These are phyloP conservation scores for Drosophila stalkeri DNA, from an alignment of 2,888 invertebrate species.

Conservation along the genomic window DNA sequence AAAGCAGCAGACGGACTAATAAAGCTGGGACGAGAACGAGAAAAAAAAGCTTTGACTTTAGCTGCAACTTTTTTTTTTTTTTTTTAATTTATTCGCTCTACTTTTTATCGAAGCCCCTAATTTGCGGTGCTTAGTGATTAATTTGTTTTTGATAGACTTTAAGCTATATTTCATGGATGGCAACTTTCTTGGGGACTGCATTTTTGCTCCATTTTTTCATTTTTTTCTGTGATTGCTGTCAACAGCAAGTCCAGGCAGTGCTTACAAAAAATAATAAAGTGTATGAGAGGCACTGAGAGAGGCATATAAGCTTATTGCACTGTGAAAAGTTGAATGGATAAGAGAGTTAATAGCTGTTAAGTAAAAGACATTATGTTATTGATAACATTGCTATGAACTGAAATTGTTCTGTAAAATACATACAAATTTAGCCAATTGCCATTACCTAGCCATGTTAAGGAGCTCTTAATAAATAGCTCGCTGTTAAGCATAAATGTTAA, in stretches of 20 bases:
- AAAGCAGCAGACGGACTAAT: slow-evolving; percentile 62
- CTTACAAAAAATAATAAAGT: neutral
- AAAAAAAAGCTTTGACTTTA: slow-evolving; percentile 14
- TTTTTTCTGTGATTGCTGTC: slow-evolving; percentile 5
- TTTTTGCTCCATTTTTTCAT: neutral
- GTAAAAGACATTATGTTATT: neutral
- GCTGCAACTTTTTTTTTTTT: slow-evolving; percentile 5
- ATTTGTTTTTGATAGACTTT: slow-evolving; percentile 74
- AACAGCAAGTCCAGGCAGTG: slow-evolving; percentile 4
- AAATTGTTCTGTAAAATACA: too few species aligned
- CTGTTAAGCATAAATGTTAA: neutral
- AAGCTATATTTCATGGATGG: slow-evolving; percentile 69
- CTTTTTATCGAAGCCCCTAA: slow-evolving; percentile 25
- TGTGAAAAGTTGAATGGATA: neutral
- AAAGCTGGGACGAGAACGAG: slow-evolving; percentile 49
- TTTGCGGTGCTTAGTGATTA: slow-evolving; percentile 68
- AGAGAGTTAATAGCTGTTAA: neutral
- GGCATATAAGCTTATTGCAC: neutral
- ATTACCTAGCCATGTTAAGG: neutral
- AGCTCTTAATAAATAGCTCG: neutral
- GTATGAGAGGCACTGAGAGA: slow-evolving; percentile 16
- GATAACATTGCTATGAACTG: neutral
- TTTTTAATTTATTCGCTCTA: slow-evolving; percentile 13
- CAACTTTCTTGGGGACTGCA: slow-evolving; percentile 19
- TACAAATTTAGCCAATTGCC: too few species aligned